These are phyloP conservation scores for Actinernus sp. DNA, from an alignment of 92 coral and sea anemone species.

Conservation along the genomic window DNA sequence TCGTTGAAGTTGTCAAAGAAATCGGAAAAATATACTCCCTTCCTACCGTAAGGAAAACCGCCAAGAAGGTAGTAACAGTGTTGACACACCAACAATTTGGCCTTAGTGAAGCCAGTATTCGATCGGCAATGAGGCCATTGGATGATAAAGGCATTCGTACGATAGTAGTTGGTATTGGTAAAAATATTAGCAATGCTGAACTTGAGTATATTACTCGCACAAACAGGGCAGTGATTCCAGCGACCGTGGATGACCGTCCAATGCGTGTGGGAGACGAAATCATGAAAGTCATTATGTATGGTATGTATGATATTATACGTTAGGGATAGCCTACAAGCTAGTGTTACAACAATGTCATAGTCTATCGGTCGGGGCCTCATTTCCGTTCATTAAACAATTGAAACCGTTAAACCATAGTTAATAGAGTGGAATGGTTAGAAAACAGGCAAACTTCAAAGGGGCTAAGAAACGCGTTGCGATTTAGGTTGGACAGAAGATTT, in stretches of 20 bases:
- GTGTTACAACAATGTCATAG: no score
- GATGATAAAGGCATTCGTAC: neutral
- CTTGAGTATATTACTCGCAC: constrained; percentile 17
- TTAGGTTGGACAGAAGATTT: no score
- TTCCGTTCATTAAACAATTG: no score
- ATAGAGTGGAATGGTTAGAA: no score
- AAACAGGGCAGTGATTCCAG: constrained; percentile 13
- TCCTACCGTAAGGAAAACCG: constrained; percentile 4
- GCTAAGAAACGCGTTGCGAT: no score
- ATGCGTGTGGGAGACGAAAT: constrained; percentile 17
- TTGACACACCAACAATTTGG: constrained; percentile 12
- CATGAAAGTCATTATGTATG: constrained; percentile 23
- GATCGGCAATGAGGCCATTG: constrained; percentile 10
- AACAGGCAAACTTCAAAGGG: no score
- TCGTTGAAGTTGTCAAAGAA: constrained; percentile 1
- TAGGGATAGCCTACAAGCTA: no score
- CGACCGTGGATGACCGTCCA: neutral
- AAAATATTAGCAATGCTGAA: constrained; percentile 1
- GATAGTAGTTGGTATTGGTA: constrained; percentile 17
- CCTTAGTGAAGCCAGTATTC: neutral
- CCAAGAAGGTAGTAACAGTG: neutral
- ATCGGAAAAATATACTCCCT: constrained; percentile 9
- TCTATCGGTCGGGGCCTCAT: no score
- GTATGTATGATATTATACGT: no score
- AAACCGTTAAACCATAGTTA: no score